Evolutionary conservation across 92 coral and sea anemone genomes (phyloP).

Genomic region (Palythoa grandis): DNA sequence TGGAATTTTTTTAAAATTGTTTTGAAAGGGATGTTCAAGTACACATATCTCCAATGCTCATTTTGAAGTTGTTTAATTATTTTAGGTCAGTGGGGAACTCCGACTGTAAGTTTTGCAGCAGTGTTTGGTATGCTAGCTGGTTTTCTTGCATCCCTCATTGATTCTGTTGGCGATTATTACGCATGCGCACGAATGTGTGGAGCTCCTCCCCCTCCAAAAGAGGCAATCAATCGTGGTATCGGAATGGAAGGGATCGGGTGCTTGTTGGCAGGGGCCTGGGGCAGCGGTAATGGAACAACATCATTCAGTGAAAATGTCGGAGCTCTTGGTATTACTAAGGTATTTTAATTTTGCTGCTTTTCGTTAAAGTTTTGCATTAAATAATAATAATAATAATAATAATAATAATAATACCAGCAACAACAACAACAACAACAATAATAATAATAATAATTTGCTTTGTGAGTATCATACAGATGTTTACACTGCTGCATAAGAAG

Average conservation of each 20-base stretch:
- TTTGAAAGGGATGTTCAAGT: too few relatives aligned
- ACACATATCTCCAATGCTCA: too few relatives aligned
- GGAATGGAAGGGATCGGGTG: too few relatives aligned
- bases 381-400: background rate
- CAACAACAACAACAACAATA: too few relatives aligned
- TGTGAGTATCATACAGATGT: too few relatives aligned
- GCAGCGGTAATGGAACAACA: conserved; percentile 52
- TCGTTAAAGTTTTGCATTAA: background rate
- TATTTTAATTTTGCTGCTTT: background rate
- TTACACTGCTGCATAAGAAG: too few relatives aligned
- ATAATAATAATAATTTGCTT: too few relatives aligned
- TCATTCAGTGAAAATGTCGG: conserved; percentile 60
- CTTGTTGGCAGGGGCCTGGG: too few relatives aligned
- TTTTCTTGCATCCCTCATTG: conserved; percentile 82
- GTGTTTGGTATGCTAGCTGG: conserved; percentile 93
- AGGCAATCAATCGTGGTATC: too few relatives aligned
- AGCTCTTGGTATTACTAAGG: conserved; percentile 83
- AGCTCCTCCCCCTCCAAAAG: conserved; percentile 45
- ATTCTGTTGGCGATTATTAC: conserved; percentile 48
- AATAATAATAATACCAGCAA: too few relatives aligned
- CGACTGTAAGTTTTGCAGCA: conserved; percentile 79
- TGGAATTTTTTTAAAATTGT: too few relatives aligned
- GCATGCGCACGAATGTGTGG: conserved; percentile 91
- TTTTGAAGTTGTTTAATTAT: too few relatives aligned
- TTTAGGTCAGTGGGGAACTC: conserved; percentile 50